Conservation (phyloP, 2,797 vertebrate species). For the Hephaestus fuliginosus region DNA sequence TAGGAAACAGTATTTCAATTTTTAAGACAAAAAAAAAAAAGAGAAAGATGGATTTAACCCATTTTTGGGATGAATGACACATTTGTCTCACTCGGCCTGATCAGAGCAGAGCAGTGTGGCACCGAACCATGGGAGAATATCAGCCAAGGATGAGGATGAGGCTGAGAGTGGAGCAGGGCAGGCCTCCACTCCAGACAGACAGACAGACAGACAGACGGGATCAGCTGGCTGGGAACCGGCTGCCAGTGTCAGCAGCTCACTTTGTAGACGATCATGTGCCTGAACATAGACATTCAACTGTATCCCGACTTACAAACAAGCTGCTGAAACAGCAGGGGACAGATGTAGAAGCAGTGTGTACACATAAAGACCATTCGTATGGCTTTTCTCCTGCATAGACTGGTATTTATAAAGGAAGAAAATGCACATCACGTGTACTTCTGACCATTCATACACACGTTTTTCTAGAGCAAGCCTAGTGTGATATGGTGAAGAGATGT, state of each 20-base stretch:
- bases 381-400: background rate
- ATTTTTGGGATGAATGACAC: background rate
- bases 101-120: conserved; percentile 20
- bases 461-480: background rate
- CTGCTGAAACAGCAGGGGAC: background rate
- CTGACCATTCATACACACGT: background rate
- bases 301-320: background rate
- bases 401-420: background rate
- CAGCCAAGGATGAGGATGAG: conserved; percentile 45
- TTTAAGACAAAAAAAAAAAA: background rate
- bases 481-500: background rate
- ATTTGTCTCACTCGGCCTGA: background rate
- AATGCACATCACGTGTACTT: background rate
- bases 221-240: conserved; percentile 45
- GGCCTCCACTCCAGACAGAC: conserved; percentile 17
- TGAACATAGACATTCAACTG: conserved; percentile 15
- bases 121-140: conserved; percentile 43
- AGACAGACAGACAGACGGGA: conserved; percentile 21
- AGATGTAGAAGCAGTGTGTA: background rate
- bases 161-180: conserved; percentile 24
- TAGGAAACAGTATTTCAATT: background rate
- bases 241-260: conserved; percentile 39
- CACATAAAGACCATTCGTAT: background rate
- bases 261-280: conserved; percentile 7
- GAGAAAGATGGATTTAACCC: background rate